Evolutionary conservation across 2,888 invertebrate genomes (phyloP), one percentile per base, ranked within the genome.

Genomic region (Liodrosophila aerea): DNA sequence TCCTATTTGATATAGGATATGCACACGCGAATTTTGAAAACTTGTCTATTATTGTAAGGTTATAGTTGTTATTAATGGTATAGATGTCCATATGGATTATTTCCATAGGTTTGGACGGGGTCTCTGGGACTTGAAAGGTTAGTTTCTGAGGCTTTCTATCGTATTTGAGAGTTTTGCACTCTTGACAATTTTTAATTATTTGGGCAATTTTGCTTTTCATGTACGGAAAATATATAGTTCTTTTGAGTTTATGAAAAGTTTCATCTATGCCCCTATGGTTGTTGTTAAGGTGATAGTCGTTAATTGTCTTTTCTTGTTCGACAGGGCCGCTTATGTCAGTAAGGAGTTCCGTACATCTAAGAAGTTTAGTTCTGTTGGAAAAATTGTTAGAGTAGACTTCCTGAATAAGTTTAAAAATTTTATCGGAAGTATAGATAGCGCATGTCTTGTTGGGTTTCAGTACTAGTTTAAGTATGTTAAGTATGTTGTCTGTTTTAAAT

Each of bases 131-230:
- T 33, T 33, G 33, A 33, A 33, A 33, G 31, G 31, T 9, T 4
- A 11, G 11, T 31, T 31, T n/a, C 11, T 31, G 31, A n/a, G 31
- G 11, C 4, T 9, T 9, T 31, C 11, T 31, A 11, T 31, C 31
- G 11, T 54, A 47, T n/a, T 41, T 47, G 16, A 47, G 33, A 2
- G 18, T 36, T 9, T 45, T n/a, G 18, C 52, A 44, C 1, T 16
- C 29, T 3, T 52, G 37, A 7, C 37, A 27, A 4, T 44, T 12
- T 30, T 15, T 36, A 1, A 37, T 37, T 5, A 16, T 15, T 37
- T 37, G 12, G 4, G 37, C 13, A 5, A 43, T 51, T 34, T 30
- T 39, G 9, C 15, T 5, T 30, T 49, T 49, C 11, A 49, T 9
- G 8, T 4, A 13, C 7, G 46, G 29, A 8, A 37, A 37, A 29